Evolutionary conservation across 2,888 invertebrate genomes (phyloP), one percentile per base, ranked within the genome.

Genomic region (Chloroclystis v-ata): DNA sequence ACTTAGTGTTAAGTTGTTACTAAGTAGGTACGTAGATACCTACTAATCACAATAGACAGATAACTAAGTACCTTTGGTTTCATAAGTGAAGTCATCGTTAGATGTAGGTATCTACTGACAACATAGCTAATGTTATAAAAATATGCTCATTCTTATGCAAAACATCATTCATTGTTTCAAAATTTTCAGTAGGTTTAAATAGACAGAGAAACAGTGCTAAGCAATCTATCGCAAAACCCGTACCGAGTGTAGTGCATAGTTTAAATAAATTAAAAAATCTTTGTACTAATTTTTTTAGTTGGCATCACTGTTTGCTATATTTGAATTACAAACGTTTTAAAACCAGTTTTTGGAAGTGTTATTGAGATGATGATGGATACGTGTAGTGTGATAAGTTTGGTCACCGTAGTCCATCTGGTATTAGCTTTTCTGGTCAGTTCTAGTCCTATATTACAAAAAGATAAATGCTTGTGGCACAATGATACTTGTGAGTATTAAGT

Each of bases 401-500:
- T 24, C 3, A 35, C 8, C 1, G 69, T 75, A 69, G 47, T 67
- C 38, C 45, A 56, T 55, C 69, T 67, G 60, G 54, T 48, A 43
- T 56, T 68, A 28, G 29, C 72, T 26, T 48, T 69, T 16, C 38
- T 67, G 47, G 52, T 58, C 25, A 48, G 68, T 14, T 60, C 61
- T 16, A 50, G 65, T 24, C 60, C 61, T 48, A 8, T 33, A 1
- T 37, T 63, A 11, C 60, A 62, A 37, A 70, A 71, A 40, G 51
- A 62, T 35, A 67, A 52, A 41, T 58, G 80, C 56, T 47, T 78
- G 13, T 79, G 79, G 79, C 67, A 74, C 49, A 76, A 75, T 57
- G 66, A 72, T 54, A 52, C 68, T 52, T 77, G 79, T 78, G 54
- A 78, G 78, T 75, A 57, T n/a, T 26, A n/a, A n/a, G n/a, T n/a